phyloP scores from a whole-genome alignment of 1,140 invertebrate species.

The Cotesia typhae region DNA sequence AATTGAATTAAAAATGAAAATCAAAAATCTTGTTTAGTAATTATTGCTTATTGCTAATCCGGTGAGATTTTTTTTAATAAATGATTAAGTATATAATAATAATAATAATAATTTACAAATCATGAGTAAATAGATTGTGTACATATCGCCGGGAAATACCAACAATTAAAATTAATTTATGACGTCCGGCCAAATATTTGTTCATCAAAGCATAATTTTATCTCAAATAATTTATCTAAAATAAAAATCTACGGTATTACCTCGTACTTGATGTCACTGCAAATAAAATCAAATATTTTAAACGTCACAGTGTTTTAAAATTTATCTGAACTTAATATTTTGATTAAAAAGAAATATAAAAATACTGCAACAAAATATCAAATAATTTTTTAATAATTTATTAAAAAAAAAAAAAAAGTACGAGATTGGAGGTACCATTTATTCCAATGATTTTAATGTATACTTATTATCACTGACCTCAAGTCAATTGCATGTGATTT shows the following conservation, averaged over 20 bases:
- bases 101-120: conserved; percentile 10
- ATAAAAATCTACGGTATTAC: conserved; percentile 49
- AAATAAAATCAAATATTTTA: conserved; percentile 51
- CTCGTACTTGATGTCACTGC: conserved; percentile 43
- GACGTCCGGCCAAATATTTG: conserved; percentile 37
- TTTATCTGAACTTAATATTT: too few species aligned
- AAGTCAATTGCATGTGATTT: conserved; percentile 2
- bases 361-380: too few species aligned
- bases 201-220: not conserved
- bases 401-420: not conserved
- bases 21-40: too few species aligned
- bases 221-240: conserved; percentile 12
- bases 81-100: conserved; percentile 4
- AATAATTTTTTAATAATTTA: too few species aligned
- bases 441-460: too few species aligned
- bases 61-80: not conserved
- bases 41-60: too few species aligned
- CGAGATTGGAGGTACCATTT: not conserved
- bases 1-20: conserved; percentile 42
- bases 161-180: conserved; percentile 8
- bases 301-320: conserved; percentile 10
- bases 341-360: too few species aligned
- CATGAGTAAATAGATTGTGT: conserved; percentile 30
- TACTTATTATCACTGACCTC: too few species aligned
- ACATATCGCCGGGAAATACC: conserved; percentile 49